Evolutionary conservation across 1,140 invertebrate genomes (phyloP).

Genomic region (Saccostrea echinata): DNA sequence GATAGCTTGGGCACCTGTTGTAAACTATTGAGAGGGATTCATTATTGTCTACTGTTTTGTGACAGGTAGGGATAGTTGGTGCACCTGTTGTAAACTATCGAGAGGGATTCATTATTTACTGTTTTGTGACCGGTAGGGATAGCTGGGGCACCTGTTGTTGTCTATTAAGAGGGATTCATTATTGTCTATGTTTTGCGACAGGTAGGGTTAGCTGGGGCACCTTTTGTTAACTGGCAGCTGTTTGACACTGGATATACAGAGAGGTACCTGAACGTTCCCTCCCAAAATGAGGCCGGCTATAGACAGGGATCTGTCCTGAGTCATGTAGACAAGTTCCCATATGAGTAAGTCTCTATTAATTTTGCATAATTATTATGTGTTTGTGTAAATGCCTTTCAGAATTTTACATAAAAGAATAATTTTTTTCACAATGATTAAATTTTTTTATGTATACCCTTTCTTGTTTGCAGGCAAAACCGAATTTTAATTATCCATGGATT

Average conservation of each 20-base stretch:
- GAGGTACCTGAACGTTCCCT: slow-evolving; percentile 96
- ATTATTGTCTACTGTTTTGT: no score
- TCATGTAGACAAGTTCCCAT: slow-evolving; percentile 76
- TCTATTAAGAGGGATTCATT: no score
- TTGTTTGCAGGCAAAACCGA: slow-evolving; percentile 88
- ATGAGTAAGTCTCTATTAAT: slow-evolving; percentile 68
- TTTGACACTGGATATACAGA: slow-evolving; percentile 96
- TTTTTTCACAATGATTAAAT: not conserved
- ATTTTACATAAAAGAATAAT: no score
- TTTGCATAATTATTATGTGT: no score
- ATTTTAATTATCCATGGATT: slow-evolving; percentile 98
- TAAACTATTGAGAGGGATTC: no score
- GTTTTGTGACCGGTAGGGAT: no score
- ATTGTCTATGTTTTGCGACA: slow-evolving; percentile 66
- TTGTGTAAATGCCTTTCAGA: no score
- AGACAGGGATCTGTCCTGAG: slow-evolving; percentile 80
- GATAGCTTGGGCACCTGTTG: no score
- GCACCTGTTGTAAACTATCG: no score
- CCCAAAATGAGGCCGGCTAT: slow-evolving; percentile 89
- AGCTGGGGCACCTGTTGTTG: no score
- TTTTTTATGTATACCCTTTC: not conserved
- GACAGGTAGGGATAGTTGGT: no score
- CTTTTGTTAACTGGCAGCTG: slow-evolving; percentile 96
- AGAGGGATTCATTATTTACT: no score
- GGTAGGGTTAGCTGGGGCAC: slow-evolving; percentile 95